These are phyloP conservation scores for Chlorodrepanis virens DNA, from an alignment of 2,113 vertebrate species.

Conservation along the genomic window DNA sequence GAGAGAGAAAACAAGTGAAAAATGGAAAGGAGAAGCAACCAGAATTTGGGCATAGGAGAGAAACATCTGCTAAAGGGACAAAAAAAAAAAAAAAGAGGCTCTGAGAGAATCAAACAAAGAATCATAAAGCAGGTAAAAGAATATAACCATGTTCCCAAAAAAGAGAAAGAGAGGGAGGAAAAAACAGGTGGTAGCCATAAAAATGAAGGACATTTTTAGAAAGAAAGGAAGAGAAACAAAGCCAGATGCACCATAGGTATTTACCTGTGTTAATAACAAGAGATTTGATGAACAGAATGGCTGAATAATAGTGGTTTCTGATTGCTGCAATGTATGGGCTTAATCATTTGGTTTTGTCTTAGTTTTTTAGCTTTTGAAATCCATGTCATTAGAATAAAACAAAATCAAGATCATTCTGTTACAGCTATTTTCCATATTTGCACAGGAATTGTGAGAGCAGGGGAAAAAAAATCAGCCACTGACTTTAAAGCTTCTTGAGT, in stretches of 20 bases:
- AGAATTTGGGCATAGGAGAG: not conserved
- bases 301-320: not conserved
- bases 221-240: not conserved
- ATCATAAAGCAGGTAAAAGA: not conserved
- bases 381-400: not conserved
- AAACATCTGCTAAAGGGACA: constrained; percentile 32
- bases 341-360: not conserved
- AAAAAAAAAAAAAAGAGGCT: not conserved
- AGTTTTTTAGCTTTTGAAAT: not conserved
- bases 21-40: not conserved
- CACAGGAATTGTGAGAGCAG: not conserved
- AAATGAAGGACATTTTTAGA: not conserved
- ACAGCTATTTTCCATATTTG: not conserved
- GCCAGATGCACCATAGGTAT: not conserved
- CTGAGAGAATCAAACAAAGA: not conserved
- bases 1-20: constrained; percentile 48
- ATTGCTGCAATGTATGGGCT: not conserved
- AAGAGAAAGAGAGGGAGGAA: accelerated
- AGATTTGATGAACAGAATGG: not conserved
- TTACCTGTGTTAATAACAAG: not conserved
- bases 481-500: not conserved
- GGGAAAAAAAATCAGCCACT: not conserved
- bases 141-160: not conserved
- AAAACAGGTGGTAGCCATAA: not conserved
- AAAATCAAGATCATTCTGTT: not conserved